Evolutionary conservation across 2,113 vertebrate genomes (phyloP).

Genomic region (Odocoileus hemionus): DNA sequence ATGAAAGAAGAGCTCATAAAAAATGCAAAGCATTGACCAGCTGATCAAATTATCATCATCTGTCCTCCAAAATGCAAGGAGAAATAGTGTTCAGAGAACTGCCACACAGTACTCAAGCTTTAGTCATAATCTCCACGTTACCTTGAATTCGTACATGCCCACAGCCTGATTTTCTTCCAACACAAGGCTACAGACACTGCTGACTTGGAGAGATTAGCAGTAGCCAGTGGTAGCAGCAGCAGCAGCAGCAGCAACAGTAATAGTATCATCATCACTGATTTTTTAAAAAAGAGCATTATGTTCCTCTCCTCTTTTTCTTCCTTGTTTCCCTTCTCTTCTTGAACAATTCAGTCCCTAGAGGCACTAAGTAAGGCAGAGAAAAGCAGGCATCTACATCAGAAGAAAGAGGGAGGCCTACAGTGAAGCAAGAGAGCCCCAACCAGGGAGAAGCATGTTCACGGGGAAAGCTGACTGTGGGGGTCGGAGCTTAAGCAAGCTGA

Average conservation of each 20-base stretch:
- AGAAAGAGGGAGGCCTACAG: not conserved
- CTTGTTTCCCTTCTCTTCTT: not conserved
- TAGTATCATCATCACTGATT: not conserved
- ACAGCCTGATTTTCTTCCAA: not conserved
- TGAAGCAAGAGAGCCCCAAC: not conserved
- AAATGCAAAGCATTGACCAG: not conserved
- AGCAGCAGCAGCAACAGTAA: not conserved
- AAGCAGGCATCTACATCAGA: not conserved
- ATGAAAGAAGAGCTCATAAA: not conserved
- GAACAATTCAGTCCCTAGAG: not conserved
- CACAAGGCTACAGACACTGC: not conserved
- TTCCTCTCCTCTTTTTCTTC: not conserved
- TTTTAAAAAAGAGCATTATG: not conserved
- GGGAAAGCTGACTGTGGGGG: not conserved
- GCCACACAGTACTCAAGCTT: not conserved
- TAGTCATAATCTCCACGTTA: not conserved
- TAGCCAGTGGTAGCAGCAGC: not conserved
- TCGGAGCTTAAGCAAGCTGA: not conserved
- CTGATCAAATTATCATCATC: not conserved
- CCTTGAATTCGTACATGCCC: not conserved
- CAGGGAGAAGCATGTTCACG: not conserved
- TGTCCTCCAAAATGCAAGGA: constrained; percentile 22
- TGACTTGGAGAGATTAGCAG: not conserved
- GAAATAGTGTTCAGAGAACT: not conserved
- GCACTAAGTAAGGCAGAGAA: not conserved